Conservation (phyloP, 2,113 vertebrate species). For the Pelvicachromis taeniatus region DNA sequence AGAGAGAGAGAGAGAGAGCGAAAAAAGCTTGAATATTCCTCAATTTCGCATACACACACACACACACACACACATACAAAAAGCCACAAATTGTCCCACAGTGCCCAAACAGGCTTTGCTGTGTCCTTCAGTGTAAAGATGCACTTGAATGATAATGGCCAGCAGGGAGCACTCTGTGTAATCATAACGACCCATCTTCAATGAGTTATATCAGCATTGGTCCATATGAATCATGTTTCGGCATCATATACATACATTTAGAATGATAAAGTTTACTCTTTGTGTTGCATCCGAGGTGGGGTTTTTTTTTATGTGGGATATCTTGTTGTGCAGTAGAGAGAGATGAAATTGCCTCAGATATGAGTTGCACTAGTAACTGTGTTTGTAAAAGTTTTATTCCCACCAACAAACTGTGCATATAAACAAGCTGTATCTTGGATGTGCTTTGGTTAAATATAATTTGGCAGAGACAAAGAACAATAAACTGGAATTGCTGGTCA, state of each 20-base stretch:
- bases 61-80: neutral
- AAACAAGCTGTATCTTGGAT: neutral
- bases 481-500: neutral
- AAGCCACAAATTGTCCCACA: constrained; percentile 25
- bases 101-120: constrained; percentile 40
- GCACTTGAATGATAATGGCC: constrained; percentile 68
- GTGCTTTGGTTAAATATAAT: neutral
- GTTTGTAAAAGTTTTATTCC: neutral
- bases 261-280: constrained; percentile 23
- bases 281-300: neutral
- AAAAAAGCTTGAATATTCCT: neutral
- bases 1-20: neutral
- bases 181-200: constrained; percentile 54
- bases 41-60: neutral
- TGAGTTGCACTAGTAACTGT: neutral
- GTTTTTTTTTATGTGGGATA: neutral
- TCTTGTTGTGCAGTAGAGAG: neutral
- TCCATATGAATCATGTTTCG: constrained; percentile 45
- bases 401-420: neutral
- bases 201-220: constrained; percentile 50
- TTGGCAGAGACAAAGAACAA: neutral
- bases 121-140: constrained; percentile 65
- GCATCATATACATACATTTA: constrained; percentile 48
- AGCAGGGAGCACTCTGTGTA: constrained; percentile 58
- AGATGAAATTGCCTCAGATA: neutral